phyloP scores from a whole-genome alignment of 2,888 invertebrate genomes.

The Eupithecia inturbata region DNA sequence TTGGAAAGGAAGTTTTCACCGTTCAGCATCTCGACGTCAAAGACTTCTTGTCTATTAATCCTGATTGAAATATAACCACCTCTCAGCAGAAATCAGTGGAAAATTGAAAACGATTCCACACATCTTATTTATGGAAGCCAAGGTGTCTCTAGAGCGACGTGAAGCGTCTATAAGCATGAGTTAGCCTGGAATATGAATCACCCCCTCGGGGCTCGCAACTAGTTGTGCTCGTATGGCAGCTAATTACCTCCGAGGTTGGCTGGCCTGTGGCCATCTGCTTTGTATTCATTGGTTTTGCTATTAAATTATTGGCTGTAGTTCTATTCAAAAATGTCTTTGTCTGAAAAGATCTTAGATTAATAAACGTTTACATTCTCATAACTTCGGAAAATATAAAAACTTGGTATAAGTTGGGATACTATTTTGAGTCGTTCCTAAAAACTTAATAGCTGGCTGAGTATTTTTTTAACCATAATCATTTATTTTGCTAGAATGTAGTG shows the following conservation, averaged over 20 bases:
- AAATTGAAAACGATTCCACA: constrained; percentile 22
- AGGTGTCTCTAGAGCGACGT: constrained; percentile 28
- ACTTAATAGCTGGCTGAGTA: not conserved
- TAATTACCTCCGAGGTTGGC: constrained; percentile 20
- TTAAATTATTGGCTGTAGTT: not conserved
- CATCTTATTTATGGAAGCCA: constrained; percentile 13
- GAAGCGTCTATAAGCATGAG: not conserved
- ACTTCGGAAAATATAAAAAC: not conserved
- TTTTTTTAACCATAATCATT: too few species aligned
- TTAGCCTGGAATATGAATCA: constrained; percentile 12
- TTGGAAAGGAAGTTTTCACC: not conserved
- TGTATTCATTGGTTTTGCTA: constrained; percentile 7
- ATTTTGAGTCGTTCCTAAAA: not conserved
- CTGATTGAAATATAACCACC: constrained; percentile 1
- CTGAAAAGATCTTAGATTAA: not conserved
- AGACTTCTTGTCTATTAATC: not conserved
- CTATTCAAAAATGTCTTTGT: not conserved
- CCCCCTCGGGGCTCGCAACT: constrained; percentile 8
- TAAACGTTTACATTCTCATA: not conserved
- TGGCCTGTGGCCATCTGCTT: not conserved
- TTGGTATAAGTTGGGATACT: not conserved
- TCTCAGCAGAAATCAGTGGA: constrained; percentile 11
- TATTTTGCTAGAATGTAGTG: too few species aligned
- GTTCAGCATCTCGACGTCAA: not conserved
- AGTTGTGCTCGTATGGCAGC: constrained; percentile 16